phyloP scores from a whole-genome alignment of 2,113 vertebrate species.

The Craseonycteris thonglongyai region DNA sequence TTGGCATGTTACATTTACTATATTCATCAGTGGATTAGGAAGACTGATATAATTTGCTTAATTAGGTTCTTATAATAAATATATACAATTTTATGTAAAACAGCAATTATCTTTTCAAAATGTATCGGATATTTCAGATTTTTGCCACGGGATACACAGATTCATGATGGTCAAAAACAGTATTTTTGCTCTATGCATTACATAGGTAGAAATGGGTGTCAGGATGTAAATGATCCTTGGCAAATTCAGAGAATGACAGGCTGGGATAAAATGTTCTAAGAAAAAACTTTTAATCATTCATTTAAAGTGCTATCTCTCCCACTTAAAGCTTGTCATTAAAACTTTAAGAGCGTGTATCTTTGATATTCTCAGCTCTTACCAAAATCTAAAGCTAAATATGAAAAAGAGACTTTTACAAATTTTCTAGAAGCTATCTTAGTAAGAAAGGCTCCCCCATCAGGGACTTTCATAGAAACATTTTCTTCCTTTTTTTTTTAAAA shows the following conservation, averaged over 20 bases:
- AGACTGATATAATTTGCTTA: slow-evolving; percentile 20
- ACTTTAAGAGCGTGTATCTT: background rate
- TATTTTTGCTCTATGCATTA: background rate
- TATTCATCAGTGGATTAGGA: slow-evolving; percentile 9
- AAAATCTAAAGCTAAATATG: background rate
- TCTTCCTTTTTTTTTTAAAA: too few relatives aligned
- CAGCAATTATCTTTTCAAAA: background rate
- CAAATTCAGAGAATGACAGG: background rate
- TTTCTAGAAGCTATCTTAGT: background rate
- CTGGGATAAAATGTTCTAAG: background rate
- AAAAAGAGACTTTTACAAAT: background rate
- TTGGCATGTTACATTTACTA: background rate
- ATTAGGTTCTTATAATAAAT: slow-evolving; percentile 29
- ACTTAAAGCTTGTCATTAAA: background rate
- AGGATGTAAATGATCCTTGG: background rate
- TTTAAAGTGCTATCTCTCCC: background rate
- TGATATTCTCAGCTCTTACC: background rate
- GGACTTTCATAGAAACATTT: background rate
- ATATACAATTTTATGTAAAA: background rate
- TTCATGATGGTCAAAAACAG: background rate
- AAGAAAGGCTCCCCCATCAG: background rate
- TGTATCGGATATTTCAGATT: background rate
- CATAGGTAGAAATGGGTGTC: background rate
- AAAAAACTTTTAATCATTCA: background rate
- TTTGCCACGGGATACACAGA: background rate